Evolutionary conservation across 2,797 vertebrate genomes (phyloP), one percentile per base, ranked within the genome.

Genomic region (Gymnocypris eckloni): DNA sequence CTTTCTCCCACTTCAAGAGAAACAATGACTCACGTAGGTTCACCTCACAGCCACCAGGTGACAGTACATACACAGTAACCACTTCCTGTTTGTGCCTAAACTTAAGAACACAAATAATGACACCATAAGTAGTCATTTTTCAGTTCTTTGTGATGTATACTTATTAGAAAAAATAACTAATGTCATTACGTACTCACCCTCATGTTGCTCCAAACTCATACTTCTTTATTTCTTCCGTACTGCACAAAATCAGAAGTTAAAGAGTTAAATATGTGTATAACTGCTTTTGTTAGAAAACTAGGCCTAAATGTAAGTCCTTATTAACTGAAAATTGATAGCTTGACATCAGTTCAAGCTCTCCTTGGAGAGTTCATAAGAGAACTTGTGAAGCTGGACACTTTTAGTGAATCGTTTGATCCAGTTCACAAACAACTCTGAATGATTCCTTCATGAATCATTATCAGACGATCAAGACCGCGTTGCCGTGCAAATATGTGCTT

Each of bases 21-120:
- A 67, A 73, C 2, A 12, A 33, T 25, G 28, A 52, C 37, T 78
- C 11, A 39, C 52, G 39, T 11, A 81, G 11, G 8, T 43, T 70
- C 25, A 13, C 61, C 6, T 37, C n/a, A 4, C 15, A 43, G 39
- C 88, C 88, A 84, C 72, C 37, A 86, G 88, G 50, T 89, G 88
- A 80, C 83, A 84, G 66, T 87, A 85, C 41, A 66, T 4, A 10
- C 71, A 67, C 41, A 81, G 43, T 25, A 20, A 28, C 37, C 22
- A 76, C 16, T 83, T 83, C 71, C 71, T 66, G 43, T 83, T 83
- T 52, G 6, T 2, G 8, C 8, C 15, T 18, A 25, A 50, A 83
- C 1, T 45, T 13, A 39, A 13, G 4, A 48, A 18, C 43, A 37
- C 11, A 22, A 22, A 22, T 22, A 39, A 33, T 52, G 25, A 45